Evolutionary conservation across 2,113 vertebrate species (phyloP).

Genomic region (Eptesicus fuscus): DNA sequence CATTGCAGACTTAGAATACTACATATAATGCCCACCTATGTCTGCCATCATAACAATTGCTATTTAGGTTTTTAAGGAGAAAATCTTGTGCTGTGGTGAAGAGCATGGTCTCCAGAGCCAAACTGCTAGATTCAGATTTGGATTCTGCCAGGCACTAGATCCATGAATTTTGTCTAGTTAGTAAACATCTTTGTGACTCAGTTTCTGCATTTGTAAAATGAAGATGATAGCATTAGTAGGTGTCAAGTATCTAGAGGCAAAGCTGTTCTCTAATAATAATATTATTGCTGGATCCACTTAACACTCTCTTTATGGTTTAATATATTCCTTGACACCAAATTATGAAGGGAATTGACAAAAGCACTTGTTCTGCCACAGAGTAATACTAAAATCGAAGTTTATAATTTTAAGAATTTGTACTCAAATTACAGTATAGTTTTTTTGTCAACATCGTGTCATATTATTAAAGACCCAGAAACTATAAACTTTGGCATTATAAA

Average conservation of each 20-base stretch:
- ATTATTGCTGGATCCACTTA: not conserved
- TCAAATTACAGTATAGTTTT: not conserved
- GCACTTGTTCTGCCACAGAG: not conserved
- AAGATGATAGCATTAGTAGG: not conserved
- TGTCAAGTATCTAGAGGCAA: not conserved
- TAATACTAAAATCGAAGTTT: not conserved
- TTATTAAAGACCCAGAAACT: not conserved
- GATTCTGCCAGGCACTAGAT: not conserved
- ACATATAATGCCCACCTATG: not conserved
- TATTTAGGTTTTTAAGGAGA: not conserved
- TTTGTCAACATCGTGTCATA: not conserved
- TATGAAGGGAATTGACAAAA: not conserved
- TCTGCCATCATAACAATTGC: not conserved
- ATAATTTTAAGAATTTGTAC: not conserved
- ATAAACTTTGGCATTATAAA: not conserved
- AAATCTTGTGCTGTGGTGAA: not conserved
- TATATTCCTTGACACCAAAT: not conserved
- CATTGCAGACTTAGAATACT: not conserved
- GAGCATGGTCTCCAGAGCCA: not conserved
- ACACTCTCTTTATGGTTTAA: not conserved
- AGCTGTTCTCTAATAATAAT: not conserved
- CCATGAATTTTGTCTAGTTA: not conserved
- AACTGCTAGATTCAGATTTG: not conserved
- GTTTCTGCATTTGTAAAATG: not conserved
- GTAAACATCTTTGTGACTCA: not conserved